These are phyloP conservation scores for Platerodrilus igneus DNA, from an alignment of 2,888 invertebrate genomes.

Conservation along the genomic window DNA sequence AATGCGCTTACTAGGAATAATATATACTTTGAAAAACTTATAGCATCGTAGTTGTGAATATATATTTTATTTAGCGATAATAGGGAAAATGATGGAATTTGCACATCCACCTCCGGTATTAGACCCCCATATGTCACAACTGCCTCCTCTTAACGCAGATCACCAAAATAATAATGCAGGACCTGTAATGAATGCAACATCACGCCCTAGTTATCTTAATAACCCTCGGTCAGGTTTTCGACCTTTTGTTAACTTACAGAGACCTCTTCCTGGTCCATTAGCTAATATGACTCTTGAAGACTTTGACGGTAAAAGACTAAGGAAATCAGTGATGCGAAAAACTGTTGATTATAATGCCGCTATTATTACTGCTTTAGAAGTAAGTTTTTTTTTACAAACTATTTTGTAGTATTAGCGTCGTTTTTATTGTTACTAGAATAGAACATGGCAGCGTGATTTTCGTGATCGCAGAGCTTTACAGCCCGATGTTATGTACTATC, in stretches of 20 bases:
- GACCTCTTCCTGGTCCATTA: constrained; percentile 49
- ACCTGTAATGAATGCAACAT: constrained; percentile 14
- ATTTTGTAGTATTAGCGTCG: constrained; percentile 15
- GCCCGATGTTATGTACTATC: constrained; percentile 93
- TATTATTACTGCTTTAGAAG: constrained; percentile 87
- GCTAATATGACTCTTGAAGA: constrained; percentile 73
- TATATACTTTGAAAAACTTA: no score
- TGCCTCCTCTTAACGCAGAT: constrained; percentile 33
- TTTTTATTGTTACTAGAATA: constrained; percentile 56
- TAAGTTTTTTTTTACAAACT: constrained; percentile 41
- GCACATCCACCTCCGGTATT: constrained; percentile 49
- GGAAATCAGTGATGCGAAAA: constrained; percentile 95
- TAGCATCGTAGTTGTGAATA: no score
- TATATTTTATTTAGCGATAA: neutral
- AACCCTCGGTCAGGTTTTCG: constrained; percentile 40
- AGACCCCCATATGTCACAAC: constrained; percentile 34
- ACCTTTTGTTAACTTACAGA: constrained; percentile 44
- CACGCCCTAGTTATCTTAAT: constrained; percentile 20
- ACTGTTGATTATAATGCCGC: constrained; percentile 98
- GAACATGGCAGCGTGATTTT: constrained; percentile 93
- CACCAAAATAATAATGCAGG: constrained; percentile 28
- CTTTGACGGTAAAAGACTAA: constrained; percentile 91
- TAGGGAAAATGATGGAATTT: constrained; percentile 40
- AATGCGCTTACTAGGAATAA: no score
- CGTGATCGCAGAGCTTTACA: constrained; percentile 85